These are phyloP conservation scores for Nothocercus julius DNA, from an alignment of 2,113 vertebrate species.

Conservation along the genomic window DNA sequence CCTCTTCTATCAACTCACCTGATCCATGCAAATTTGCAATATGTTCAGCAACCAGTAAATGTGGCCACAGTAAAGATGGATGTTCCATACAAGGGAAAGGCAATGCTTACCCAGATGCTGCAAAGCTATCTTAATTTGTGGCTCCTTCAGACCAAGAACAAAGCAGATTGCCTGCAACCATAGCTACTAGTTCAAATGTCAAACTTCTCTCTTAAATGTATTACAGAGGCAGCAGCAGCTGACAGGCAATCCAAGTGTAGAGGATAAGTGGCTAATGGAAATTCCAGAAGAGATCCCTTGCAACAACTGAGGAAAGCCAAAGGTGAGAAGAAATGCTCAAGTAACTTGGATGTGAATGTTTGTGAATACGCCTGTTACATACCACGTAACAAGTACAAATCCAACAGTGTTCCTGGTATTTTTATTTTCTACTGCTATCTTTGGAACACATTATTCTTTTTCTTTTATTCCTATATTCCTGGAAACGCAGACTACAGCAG, in stretches of 20 bases:
- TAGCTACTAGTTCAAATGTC: constrained; percentile 38
- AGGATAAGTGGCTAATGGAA: not conserved
- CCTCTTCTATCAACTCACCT: not conserved
- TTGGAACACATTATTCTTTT: not conserved
- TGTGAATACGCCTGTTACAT: not conserved
- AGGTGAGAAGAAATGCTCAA: constrained; percentile 4
- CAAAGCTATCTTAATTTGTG: constrained; percentile 23
- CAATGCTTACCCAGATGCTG: not conserved
- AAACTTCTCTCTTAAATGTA: constrained; percentile 28
- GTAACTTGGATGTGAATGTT: not conserved
- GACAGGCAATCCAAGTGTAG: constrained; percentile 4
- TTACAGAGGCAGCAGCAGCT: not conserved
- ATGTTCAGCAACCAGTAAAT: not conserved
- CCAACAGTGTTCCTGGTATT: not conserved
- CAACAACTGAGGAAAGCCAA: not conserved
- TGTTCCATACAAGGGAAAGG: not conserved
- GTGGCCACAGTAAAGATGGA: not conserved
- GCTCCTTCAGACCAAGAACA: constrained; percentile 39
- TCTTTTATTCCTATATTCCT: not conserved
- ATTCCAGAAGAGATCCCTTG: not conserved
- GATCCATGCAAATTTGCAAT: not conserved
- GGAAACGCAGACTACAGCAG: not conserved
- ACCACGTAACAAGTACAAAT: not conserved
- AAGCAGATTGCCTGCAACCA: not conserved
- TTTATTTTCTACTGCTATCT: not conserved